Evolutionary conservation across 2,888 invertebrate genomes (phyloP).

Genomic region (Bembecia ichneumoniformis): DNA sequence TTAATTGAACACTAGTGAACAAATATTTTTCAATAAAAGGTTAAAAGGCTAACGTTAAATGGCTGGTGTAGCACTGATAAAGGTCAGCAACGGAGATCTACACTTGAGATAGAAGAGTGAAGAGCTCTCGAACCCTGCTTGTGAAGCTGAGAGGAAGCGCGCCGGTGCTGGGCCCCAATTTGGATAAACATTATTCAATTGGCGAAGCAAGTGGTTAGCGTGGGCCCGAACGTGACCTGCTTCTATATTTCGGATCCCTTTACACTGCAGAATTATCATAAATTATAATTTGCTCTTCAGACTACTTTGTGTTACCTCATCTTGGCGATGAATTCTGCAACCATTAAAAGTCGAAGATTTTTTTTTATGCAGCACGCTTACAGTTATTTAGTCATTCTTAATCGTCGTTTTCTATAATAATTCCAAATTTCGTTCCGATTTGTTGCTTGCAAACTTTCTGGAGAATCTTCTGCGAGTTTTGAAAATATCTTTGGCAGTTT

Average conservation of each 20-base stretch:
- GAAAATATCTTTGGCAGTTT: too few relatives aligned
- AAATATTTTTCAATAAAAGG: neutral
- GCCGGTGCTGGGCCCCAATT: conserved; percentile 65
- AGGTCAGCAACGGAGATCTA: conserved; percentile 40
- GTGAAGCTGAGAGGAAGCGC: conserved; percentile 32
- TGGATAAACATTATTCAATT: conserved; percentile 63
- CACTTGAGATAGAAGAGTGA: conserved; percentile 12
- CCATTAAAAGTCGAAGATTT: too few relatives aligned
- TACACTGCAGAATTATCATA: neutral
- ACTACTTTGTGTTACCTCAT: conserved; percentile 2
- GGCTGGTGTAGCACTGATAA: conserved; percentile 30
- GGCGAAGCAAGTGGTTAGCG: conserved; percentile 63
- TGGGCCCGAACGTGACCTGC: conserved; percentile 65
- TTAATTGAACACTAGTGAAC: too few relatives aligned
- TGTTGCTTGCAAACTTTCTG: too few relatives aligned
- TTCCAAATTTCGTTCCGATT: too few relatives aligned
- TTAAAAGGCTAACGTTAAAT: conserved; percentile 2
- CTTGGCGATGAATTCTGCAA: too few relatives aligned
- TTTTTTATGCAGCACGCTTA: too few relatives aligned
- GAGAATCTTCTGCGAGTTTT: too few relatives aligned
- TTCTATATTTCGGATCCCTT: conserved; percentile 32
- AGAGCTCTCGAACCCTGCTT: conserved; percentile 54
- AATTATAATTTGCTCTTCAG: conserved; percentile 1
- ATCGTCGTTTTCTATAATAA: too few relatives aligned
- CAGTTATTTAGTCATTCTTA: too few relatives aligned